These are phyloP conservation scores for Apodemus speciosus DNA, from an alignment of 2,113 vertebrate genomes.

Conservation along the genomic window DNA sequence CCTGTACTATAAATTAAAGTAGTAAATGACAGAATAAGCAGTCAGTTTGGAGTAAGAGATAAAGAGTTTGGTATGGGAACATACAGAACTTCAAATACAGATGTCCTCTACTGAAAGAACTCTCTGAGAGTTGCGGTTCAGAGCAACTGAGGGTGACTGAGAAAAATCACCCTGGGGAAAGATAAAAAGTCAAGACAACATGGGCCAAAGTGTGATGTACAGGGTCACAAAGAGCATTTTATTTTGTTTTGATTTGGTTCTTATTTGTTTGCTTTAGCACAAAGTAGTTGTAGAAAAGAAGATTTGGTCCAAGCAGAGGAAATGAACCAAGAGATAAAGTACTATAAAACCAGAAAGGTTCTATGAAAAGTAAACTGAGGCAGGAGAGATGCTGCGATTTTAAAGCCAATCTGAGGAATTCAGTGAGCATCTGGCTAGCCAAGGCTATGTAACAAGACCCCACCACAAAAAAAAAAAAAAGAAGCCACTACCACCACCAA, in stretches of 20 bases:
- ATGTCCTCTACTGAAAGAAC: background rate
- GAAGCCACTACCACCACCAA: background rate
- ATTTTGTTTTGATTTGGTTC: background rate
- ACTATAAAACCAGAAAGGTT: background rate
- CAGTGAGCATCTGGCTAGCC: background rate
- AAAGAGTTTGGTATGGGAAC: conserved; percentile 28
- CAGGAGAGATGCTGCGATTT: background rate
- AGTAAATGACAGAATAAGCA: conserved; percentile 47
- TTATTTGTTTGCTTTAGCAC: background rate
- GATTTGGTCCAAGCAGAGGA: background rate
- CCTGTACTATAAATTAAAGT: conserved; percentile 33
- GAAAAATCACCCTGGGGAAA: background rate
- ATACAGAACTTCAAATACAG: conserved; percentile 43
- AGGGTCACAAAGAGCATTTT: background rate
- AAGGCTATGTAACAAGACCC: background rate
- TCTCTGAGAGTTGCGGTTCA: background rate
- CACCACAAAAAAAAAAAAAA: background rate
- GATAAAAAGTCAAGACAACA: background rate
- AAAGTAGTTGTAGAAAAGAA: background rate
- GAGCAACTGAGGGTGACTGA: background rate
- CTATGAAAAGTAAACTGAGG: background rate
- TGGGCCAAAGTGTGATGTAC: background rate
- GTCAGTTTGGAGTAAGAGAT: conserved; percentile 25
- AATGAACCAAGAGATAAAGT: background rate
- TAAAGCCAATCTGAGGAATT: background rate